Evolutionary conservation across 1,140 invertebrate species (phyloP), one percentile per base, ranked within the genome.

Genomic region (Camponotus vicinus): DNA sequence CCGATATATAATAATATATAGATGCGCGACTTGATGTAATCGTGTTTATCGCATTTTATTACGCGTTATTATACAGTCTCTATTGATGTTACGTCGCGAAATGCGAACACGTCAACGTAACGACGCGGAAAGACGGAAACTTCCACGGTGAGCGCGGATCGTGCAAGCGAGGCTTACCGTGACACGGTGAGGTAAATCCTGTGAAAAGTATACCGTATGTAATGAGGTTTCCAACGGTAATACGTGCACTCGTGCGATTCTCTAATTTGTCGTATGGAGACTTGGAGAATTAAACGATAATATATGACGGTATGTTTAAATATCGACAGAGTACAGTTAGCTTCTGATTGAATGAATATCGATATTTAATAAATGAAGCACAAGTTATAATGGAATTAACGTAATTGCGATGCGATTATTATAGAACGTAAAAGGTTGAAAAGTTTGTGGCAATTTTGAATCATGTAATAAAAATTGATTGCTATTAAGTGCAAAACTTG

Each of bases 91-190:
- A 37, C 21, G 21, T 78, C 75, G 61, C 63, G 70, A 37, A 18
- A 52, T 27, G 57, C 57, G 61, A n/a, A 37, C 27, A 15, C 21
- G 45, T 49, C 21, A 79, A 77, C 57, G 82, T 52, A 78, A 85
- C 57, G 73, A 85, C 73, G 70, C 49, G 82, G 73, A 85, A 85
- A 82, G 67, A 61, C 67, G 79, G 79, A 82, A 82, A 73, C 67
- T 73, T 59, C 52, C 79, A 82, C 40, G 79, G 79, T 73, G 67
- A 82, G 55, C 37, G 67, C 52, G 55, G 67, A 69, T 82, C 66
- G 78, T 3, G 64, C 27, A 8, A 42, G 45, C 63, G 77, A 57
- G 66, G 15, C 64, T 70, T 34, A n/a, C 27, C 42, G 37, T 73
- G 79, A 82, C 73, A 82, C 49, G 34, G 11, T n/a, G 27, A 63